Evolutionary conservation across 2,113 vertebrate genomes (phyloP), one percentile per base, ranked within the genome.

Genomic region (Gobio gobio): DNA sequence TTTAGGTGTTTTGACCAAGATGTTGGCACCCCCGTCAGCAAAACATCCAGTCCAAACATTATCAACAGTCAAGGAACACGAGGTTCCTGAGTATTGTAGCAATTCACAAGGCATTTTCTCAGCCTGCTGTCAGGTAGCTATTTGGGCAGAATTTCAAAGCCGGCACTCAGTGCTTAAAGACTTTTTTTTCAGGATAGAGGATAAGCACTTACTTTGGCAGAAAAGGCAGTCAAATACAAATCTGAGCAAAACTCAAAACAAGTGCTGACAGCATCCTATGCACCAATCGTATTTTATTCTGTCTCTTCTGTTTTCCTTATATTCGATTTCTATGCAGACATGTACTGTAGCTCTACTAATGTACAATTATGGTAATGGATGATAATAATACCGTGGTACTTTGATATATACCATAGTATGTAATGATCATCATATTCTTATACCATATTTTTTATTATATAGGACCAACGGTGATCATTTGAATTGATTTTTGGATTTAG

Each of bases 221-320:
- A 74, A 83, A 54, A 33, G n/a, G 40, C 20, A 8, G 76, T 56
- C n/a, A 79, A 78, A 85, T 58, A 78, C 63, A 85, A 78, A 85
- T 85, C 75, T 56, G 59, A 85, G 63, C 8, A 54, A 79, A 64
- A 51, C 49, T 72, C 33, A 8, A 47, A 85, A 85, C 33, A 78
- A 70, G 75, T 59, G 76, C 75, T 78, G 63, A 70, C 49, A 85
- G 47, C 74, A 56, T 40, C 10, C 10, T 8, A n/a, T 78, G 40
- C 26, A 20, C 74, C n/a, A 54, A 26, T n/a, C 18, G 9, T 70
- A 70, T 70, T 70, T 43, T 12, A 43, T 54, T 83, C 82, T 74
- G 45, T 18, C 70, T 61, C 56, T 61, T 29, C 18, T 59, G 9
- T 33, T 58, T 64, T 61, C 36, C 43, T 29, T 33, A 29, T 29